Conservation (phyloP, 2,797 vertebrate species). For the Botia almorhae region DNA sequence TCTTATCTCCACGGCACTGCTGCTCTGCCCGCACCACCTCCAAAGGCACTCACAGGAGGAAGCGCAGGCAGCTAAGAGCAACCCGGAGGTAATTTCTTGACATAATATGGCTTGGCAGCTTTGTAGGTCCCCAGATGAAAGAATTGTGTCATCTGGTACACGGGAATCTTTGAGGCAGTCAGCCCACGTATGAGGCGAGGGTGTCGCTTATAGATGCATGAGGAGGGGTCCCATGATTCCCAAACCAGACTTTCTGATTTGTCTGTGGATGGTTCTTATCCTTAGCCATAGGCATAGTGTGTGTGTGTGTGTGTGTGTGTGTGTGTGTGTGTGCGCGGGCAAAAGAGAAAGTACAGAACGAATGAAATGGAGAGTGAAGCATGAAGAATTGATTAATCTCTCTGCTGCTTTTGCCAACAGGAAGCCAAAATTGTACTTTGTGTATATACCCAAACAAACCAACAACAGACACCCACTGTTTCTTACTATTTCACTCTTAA, state of each 20-base stretch:
- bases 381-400: too few species aligned
- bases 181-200: constrained; percentile 35
- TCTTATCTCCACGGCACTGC: constrained; percentile 19
- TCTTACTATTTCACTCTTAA: neutral
- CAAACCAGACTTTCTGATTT: constrained; percentile 37
- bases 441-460: neutral
- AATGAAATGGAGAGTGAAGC: neutral
- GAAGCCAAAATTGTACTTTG: neutral
- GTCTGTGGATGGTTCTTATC: constrained; percentile 32
- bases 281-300: constrained; percentile 21
- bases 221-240: constrained; percentile 10
- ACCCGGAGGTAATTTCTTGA: constrained; percentile 29
- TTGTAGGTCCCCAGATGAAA: constrained; percentile 45
- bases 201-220: constrained; percentile 45
- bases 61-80: constrained; percentile 33
- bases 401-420: too few species aligned
- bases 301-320: constrained; percentile 19
- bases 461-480: neutral
- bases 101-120: constrained; percentile 24
- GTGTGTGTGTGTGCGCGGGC: too few species aligned
- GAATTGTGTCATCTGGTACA: constrained; percentile 38
- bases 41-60: neutral
- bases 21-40: constrained; percentile 14
- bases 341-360: neutral
- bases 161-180: constrained; percentile 36